A percentile compares a stretch with the other conserved stretches of the same genome.
These are phyloP conservation scores for Donacobius atricapilla DNA, from an alignment of 2,113 vertebrate genomes.

Conservation along the genomic window DNA sequence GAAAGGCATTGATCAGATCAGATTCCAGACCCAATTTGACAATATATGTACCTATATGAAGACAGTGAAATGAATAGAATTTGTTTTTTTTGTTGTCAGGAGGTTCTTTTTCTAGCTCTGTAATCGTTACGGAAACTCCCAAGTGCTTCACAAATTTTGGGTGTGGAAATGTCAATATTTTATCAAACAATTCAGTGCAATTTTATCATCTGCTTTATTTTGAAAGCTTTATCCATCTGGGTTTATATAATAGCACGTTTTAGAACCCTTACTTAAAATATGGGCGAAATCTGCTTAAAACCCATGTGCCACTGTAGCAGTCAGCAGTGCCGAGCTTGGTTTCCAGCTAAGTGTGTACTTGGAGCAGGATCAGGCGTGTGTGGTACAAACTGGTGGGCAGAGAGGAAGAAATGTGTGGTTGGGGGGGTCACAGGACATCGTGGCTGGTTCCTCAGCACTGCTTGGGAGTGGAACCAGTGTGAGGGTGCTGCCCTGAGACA, in stretches of 20 bases:
- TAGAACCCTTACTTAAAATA: background rate
- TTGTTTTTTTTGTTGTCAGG: background rate
- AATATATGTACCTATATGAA: background rate
- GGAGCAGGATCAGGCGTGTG: background rate
- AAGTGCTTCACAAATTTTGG: background rate
- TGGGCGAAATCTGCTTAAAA: background rate
- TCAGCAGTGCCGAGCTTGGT: background rate
- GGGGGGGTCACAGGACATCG: rapidly evolving
- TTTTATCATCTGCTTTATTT: background rate
- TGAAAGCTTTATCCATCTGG: background rate
- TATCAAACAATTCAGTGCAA: background rate
- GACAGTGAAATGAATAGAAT: background rate
- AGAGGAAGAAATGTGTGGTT: background rate
- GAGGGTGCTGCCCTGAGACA: rapidly evolving
- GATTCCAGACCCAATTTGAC: background rate
- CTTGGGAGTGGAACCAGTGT: background rate
- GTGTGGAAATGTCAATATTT: background rate
- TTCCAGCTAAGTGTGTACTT: background rate
- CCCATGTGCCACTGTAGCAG: rapidly evolving
- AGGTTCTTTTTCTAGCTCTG: background rate
- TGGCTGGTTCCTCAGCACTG: background rate
- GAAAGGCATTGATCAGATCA: background rate
- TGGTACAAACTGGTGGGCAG: background rate
- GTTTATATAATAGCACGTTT: rapidly evolving
- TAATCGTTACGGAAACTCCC: background rate